A percentile compares a stretch with the other conserved stretches of the same genome.
phyloP scores from a whole-genome alignment of 2,888 invertebrate genomes.

The Scaptomyza reducta region DNA sequence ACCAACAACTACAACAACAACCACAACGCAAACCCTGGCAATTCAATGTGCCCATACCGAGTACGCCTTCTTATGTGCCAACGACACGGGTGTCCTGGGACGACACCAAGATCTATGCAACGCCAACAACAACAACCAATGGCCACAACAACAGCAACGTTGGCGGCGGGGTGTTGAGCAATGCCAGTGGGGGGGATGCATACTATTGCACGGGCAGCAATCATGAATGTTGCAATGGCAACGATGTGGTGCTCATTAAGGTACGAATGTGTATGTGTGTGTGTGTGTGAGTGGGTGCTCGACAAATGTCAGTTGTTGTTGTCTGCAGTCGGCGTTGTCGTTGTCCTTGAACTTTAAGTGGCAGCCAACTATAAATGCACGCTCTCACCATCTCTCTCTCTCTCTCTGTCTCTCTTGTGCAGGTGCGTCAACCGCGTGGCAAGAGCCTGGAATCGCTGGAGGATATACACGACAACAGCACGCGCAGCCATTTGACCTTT shows the following conservation, averaged over 20 bases:
- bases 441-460: conserved; percentile 94
- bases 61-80: conserved; percentile 82
- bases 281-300: conserved; percentile 8
- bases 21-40: conserved; percentile 80
- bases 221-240: conserved; percentile 83
- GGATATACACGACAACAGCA: conserved; percentile 88
- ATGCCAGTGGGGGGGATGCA: conserved; percentile 66
- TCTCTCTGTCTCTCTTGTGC: conserved; percentile 1
- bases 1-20: conserved; percentile 35
- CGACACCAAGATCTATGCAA: conserved; percentile 83
- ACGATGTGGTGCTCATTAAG: conserved; percentile 84
- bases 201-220: conserved; percentile 83
- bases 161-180: conserved; percentile 28
- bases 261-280: conserved; percentile 32
- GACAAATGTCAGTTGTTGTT: conserved; percentile 36
- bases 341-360: conserved; percentile 66
- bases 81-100: conserved; percentile 84
- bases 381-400: background rate
- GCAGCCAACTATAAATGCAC: conserved; percentile 25
- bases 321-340: conserved; percentile 19
- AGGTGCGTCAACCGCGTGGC: conserved; percentile 93
- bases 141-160: conserved; percentile 20
- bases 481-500: conserved; percentile 84
- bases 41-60: conserved; percentile 81
- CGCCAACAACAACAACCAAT: conserved; percentile 15